A percentile compares a stretch with the other conserved stretches of the same genome.
These are phyloP conservation scores for Neotoxoptera formosana DNA, from an alignment of 1,140 invertebrate species.

Conservation along the genomic window DNA sequence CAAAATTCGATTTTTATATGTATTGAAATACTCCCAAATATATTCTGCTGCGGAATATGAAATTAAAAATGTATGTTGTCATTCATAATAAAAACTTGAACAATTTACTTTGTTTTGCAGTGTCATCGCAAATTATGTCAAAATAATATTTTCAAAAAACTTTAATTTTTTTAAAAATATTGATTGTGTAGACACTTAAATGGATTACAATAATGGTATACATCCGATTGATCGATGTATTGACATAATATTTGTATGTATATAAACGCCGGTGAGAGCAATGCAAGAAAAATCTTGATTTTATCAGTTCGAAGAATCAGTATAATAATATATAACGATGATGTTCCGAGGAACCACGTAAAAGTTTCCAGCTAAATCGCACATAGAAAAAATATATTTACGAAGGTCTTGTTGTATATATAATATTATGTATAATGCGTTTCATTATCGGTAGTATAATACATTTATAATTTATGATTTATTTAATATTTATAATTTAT, in stretches of 20 bases:
- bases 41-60: neutral
- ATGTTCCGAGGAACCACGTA: neutral
- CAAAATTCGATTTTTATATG: neutral
- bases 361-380: constrained; percentile 33
- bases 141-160: neutral
- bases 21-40: neutral
- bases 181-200: no score
- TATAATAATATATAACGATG: neutral
- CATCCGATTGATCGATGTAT: neutral
- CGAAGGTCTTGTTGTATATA: neutral
- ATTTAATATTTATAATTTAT: neutral
- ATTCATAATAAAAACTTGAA: neutral
- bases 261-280: neutral
- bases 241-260: neutral
- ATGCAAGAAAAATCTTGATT: neutral
- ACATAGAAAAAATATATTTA: neutral
- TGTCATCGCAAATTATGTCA: neutral
- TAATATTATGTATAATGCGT: no score
- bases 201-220: no score
- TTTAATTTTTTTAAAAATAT: neutral
- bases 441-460: neutral
- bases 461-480: neutral
- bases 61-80: neutral
- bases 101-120: neutral
- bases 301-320: constrained; percentile 47